These are phyloP conservation scores for Corvus hawaiiensis DNA, from an alignment of 2,113 vertebrate species.

Conservation along the genomic window DNA sequence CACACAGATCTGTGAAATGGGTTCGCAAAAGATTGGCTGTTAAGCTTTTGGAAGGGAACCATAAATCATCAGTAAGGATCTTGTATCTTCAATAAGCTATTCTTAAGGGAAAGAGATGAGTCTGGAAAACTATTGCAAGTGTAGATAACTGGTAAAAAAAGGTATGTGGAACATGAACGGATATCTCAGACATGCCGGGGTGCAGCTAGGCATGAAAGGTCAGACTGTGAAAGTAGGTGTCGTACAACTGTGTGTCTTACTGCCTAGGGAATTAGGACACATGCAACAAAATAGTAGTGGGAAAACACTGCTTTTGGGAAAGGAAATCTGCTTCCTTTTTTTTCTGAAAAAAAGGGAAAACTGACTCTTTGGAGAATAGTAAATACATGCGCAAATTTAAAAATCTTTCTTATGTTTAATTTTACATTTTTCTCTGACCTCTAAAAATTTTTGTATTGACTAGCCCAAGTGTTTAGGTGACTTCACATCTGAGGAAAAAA, in stretches of 20 bases:
- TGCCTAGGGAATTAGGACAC: not conserved
- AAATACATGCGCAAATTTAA: not conserved
- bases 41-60: not conserved
- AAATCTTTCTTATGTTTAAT: not conserved
- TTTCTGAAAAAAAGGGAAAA: not conserved
- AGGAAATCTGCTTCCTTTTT: not conserved
- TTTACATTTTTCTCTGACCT: not conserved
- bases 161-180: fast-evolving
- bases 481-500: not conserved
- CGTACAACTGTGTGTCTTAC: not conserved
- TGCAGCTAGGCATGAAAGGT: not conserved
- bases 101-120: not conserved
- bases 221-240: not conserved
- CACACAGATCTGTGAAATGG: not conserved
- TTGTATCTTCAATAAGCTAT: not conserved
- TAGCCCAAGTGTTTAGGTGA: fast-evolving
- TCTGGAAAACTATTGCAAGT: not conserved
- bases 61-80: conserved; percentile 21
- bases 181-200: not conserved
- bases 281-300: not conserved
- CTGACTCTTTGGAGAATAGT: not conserved
- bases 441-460: not conserved
- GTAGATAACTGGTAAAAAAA: not conserved
- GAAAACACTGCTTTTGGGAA: not conserved
- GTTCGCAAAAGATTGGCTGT: not conserved